Base-by-base conservation (phyloP, 2,797 vertebrate genomes). In the Esox masquinongy region DNA sequence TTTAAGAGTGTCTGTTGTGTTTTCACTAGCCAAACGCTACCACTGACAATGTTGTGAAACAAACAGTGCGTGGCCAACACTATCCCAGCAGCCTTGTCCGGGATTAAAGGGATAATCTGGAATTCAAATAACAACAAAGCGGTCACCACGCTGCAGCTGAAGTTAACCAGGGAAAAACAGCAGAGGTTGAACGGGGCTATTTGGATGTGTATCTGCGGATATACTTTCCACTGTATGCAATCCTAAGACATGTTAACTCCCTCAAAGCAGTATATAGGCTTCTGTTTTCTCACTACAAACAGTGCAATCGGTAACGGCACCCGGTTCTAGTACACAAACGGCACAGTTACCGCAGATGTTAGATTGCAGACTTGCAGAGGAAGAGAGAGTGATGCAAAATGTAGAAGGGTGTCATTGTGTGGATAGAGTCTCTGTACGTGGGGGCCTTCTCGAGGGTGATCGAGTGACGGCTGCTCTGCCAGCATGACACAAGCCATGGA, bases 1-100 rank as follows among this genome's bases (percentile, higher is more conserved):
- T 69, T n/a, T 43, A 49, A 49, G 68, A 69, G 34, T n/a, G 22
- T n/a, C 22, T 69, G 19, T 43, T 69, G 36, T 24, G 68, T 69
- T 39, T 39, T 39, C 36, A 39, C 36, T 12, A 24, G n/a, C 4
- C 43, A 14, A 39, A 69, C 68, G 16, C 39, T 24, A n/a, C 68
- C 5, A 68, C 17, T 68, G 15, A 5, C 66, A 68, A 34, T 43
- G 24, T 36, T 36, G 66, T n/a, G 67, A 16, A 9, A 68, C 19
- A n/a, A 36, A 43, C n/a, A 63, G 22, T 63, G 22, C 15, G 68
- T 49, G 39, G 12, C 43, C 68, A 47, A 22, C 12, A 39, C 39
- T 24, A 39, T 15, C 22, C 68, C 47, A 2, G 15, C 14, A 4
- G n/a, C 68, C 68, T 53, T 53, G 50, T 53, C 19, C 50, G 19